Conservation (phyloP, 2,113 vertebrate genomes). For the Elgaria multicarinata region DNA sequence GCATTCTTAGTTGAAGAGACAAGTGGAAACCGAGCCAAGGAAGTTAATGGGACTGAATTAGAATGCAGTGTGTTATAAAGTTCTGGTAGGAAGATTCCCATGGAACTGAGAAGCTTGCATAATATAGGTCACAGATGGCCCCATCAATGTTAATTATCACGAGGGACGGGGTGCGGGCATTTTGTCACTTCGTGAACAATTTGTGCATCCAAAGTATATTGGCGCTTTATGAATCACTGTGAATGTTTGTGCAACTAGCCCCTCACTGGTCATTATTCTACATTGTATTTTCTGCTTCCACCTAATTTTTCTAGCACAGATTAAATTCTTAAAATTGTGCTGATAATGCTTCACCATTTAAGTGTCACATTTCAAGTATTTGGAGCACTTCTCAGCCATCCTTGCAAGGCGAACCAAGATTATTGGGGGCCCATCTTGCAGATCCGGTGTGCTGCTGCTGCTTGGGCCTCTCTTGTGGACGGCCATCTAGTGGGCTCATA, state of each 20-base stretch:
- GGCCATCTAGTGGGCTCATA: not conserved
- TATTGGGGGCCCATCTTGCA: no score
- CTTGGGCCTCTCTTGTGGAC: not conserved
- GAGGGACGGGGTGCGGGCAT: not conserved
- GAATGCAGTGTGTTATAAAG: not conserved
- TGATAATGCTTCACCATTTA: not conserved
- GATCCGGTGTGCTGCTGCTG: not conserved
- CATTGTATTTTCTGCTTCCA: not conserved
- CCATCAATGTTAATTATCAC: conserved; percentile 27
- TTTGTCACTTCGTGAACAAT: not conserved
- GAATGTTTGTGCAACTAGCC: not conserved
- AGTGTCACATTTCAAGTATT: not conserved
- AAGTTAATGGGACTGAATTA: not conserved
- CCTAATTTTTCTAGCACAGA: not conserved
- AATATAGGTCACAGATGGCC: not conserved
- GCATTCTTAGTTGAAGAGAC: not conserved
- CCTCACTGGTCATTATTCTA: not conserved
- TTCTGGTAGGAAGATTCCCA: conserved; percentile 18
- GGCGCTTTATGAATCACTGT: no score
- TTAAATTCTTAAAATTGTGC: not conserved
- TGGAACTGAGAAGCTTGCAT: conserved; percentile 12
- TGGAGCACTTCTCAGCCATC: not conserved
- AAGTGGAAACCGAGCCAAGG: not conserved
- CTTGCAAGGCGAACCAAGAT: not conserved
- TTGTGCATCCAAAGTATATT: no score